Conservation (phyloP, 2,797 vertebrate species). For the Schizopygopsis pylzovi region DNA sequence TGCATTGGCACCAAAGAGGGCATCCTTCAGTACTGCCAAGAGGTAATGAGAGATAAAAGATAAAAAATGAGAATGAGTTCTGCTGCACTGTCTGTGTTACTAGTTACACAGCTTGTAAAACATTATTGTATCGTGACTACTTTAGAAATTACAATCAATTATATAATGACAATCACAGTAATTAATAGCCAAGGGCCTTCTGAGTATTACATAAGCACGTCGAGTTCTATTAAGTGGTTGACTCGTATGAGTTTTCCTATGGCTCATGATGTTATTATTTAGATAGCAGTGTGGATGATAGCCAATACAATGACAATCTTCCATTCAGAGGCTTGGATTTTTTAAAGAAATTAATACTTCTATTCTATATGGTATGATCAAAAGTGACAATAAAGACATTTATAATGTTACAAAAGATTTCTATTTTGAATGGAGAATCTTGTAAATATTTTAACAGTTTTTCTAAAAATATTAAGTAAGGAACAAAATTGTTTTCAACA, state of each 20-base stretch:
- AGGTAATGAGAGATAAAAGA: constrained; percentile 74
- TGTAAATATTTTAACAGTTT: background rate
- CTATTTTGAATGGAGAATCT: background rate
- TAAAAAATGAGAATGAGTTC: background rate
- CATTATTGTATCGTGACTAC: constrained; percentile 13
- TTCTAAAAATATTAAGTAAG: background rate
- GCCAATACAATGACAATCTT: background rate
- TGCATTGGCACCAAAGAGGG: constrained; percentile 92
- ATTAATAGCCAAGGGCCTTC: constrained; percentile 1
- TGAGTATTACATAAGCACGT: constrained; percentile 25
- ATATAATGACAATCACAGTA: constrained; percentile 10
- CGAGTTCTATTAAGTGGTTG: background rate
- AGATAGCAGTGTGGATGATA: background rate
- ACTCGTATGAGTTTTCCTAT: background rate
- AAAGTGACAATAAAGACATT: background rate
- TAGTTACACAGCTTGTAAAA: background rate
- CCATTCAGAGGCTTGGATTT: background rate
- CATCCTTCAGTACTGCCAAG: constrained; percentile 96
- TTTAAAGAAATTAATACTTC: background rate
- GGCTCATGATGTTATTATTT: background rate
- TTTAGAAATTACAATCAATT: constrained; percentile 18
- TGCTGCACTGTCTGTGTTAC: background rate
- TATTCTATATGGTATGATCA: background rate
- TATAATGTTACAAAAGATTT: background rate
- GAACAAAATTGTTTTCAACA: background rate